Evolutionary conservation across 2,113 vertebrate species (phyloP), one percentile per base, ranked within the genome.

Genomic region (Ondatra zibethicus): DNA sequence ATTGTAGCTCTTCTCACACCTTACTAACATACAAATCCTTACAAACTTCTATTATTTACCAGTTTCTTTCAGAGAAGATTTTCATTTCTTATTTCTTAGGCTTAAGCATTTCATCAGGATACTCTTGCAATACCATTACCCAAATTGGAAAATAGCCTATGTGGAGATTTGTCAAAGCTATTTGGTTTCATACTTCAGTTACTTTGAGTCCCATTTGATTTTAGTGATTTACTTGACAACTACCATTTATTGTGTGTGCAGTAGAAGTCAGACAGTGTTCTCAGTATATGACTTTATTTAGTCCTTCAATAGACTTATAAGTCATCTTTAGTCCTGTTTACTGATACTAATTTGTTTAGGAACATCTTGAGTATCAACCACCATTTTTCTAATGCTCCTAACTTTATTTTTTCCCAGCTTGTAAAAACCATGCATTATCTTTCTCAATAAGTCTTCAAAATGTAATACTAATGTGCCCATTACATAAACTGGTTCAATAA

Each of bases 371-470:
- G 1, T 88, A 93, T 65, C 92, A 84, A 75, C 45, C 8, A 50
- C 66, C 47, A 86, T 75, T 92, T 81, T 47, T 80, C 63, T 76
- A 85, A 86, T 58, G 39, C 31, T 81, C 47, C 39, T 89, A 75
- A 55, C 36, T 36, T 77, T 61, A 58, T 89, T 93, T 81, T 92
- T 47, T 63, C 21, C 31, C 65, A 72, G n/a, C 33, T 88, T 95
- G 47, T 36, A 42, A 78, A 14, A 93, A 89, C 2, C 68, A 17
- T 0, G 45, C 12, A 39, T 78, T 47, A 80, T 39, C 14, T 94
- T 88, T 92, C 89, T 65, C 52, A 96, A 36, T 63, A 93, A 92
- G 39, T 33, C 25, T 72, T 93, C 63, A 72, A 85, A 96, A 87
- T 50, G 21, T 50, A 94, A 39, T 5, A 29, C 68, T 92, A 42